Evolutionary conservation across 2,113 vertebrate species (phyloP).

Genomic region (Hydrolagus affinis): DNA sequence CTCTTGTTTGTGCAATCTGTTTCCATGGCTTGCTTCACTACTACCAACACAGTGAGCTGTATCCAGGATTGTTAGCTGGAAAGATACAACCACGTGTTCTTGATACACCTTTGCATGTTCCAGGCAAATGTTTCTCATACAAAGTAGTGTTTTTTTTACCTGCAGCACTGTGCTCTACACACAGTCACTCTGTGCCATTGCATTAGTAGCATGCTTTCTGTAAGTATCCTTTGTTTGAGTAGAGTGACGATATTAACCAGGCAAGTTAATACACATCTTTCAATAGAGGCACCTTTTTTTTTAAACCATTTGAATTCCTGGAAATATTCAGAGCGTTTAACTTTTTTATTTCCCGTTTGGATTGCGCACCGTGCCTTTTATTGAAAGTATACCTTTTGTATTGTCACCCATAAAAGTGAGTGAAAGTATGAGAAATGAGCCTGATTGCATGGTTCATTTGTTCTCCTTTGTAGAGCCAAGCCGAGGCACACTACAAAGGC

Average conservation of each 20-base stretch:
- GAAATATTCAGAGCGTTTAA: neutral
- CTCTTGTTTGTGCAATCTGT: slow-evolving; percentile 34
- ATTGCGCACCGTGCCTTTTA: slow-evolving; percentile 51
- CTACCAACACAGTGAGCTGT: slow-evolving; percentile 30
- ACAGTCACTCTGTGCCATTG: slow-evolving; percentile 37
- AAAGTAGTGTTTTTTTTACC: slow-evolving; percentile 37
- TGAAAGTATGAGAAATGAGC: slow-evolving; percentile 59
- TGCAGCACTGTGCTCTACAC: slow-evolving; percentile 35
- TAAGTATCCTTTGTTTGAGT: slow-evolving; percentile 43
- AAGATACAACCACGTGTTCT: slow-evolving; percentile 37
- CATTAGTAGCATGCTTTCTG: slow-evolving; percentile 45
- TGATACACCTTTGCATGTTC: slow-evolving; percentile 39
- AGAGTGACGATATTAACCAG: slow-evolving; percentile 46
- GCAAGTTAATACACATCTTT: slow-evolving; percentile 52
- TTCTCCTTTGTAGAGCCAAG: slow-evolving; percentile 93
- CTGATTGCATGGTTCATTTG: slow-evolving; percentile 63
- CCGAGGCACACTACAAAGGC: slow-evolving; percentile 97
- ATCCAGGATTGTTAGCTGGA: slow-evolving; percentile 33
- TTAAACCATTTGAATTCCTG: slow-evolving; percentile 4
- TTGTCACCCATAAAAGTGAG: slow-evolving; percentile 48
- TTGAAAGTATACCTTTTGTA: slow-evolving; percentile 57
- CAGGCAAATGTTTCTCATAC: slow-evolving; percentile 38
- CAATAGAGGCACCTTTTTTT: slow-evolving; percentile 45
- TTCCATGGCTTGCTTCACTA: slow-evolving; percentile 35
- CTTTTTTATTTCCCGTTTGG: neutral